Base-by-base conservation (phyloP, 1,140 invertebrate genomes). In the Aphelinus certus region DNA sequence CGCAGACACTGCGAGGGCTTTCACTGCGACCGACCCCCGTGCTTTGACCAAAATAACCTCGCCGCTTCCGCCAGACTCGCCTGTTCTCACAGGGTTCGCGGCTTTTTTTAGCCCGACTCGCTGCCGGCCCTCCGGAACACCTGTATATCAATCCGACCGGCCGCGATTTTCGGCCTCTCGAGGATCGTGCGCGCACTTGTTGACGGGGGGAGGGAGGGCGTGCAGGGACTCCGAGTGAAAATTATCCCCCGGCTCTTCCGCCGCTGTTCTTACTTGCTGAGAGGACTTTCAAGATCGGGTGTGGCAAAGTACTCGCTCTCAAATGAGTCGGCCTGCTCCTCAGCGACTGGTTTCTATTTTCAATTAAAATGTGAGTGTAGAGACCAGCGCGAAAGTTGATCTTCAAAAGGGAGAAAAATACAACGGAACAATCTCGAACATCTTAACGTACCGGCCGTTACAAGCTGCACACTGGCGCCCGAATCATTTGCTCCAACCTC, bases 11-110 rank as follows among this genome's bases (percentile, higher is more conserved):
- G 3, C 66, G 58, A 43, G n/a, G 46, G n/a, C 49, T 68, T 2
- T 58, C 26, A 26, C 45, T 48, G 3, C 66, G 2, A 10, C 45
- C 1, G 9, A 42, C 4, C 3, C 43, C 9, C 46, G 46, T 61
- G 49, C 51, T 0, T 49, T 65, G 55, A 73, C 26, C 49, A 63
- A 69, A 74, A 63, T 69, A 68, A 67, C 43, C n/a, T 51, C 9
- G 67, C 1, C 62, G 47, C 3, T 46, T 10, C 46, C 7, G 48
- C 47, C 45, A 64, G 43, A 64, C 9, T n/a, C 10, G 26, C n/a
- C 45, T 62, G 4, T 62, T 62, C 47, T 26, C 26, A 26, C 26
- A 26, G 26, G 26, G 26, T 26, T 26, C 26, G 26, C 26, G 26
- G 26, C 46, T 64, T 64, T 47, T 61, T 61, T 26, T 26, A 26